A percentile compares a stretch with the other conserved stretches of the same genome.
phyloP scores from a whole-genome alignment of 2,113 vertebrate genomes.

The Podarcis raffonei region DNA sequence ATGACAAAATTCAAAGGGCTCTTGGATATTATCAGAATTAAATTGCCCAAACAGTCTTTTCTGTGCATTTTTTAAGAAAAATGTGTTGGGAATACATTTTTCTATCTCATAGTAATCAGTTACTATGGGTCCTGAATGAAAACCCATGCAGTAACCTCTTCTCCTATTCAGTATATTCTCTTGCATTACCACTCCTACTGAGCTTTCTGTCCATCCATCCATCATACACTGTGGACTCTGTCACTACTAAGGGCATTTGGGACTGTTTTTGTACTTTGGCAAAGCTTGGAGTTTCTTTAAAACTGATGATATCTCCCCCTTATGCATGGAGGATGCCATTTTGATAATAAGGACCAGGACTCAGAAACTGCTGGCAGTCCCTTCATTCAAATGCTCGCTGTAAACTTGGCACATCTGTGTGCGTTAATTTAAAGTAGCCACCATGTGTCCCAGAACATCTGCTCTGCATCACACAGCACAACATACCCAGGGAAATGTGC shows the following conservation, averaged over 20 bases:
- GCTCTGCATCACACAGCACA: not conserved
- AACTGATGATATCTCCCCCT: no score
- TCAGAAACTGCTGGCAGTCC: not conserved
- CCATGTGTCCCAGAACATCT: not conserved
- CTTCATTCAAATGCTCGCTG: not conserved
- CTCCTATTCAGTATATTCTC: not conserved
- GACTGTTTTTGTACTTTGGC: not conserved
- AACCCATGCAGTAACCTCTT: no score
- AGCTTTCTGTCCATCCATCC: not conserved
- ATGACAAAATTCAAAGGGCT: not conserved
- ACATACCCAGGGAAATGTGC: not conserved
- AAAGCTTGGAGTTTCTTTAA: no score
- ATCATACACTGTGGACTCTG: not conserved
- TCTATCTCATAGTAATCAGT: not conserved
- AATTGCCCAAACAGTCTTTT: not conserved
- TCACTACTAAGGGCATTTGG: not conserved
- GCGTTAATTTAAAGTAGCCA: not conserved
- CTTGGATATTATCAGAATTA: not conserved
- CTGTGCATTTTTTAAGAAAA: not conserved
- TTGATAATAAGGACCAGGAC: no score
- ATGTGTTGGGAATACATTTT: not conserved
- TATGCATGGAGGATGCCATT: no score
- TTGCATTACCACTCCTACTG: not conserved
- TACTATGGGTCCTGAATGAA: no score
- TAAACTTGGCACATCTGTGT: not conserved